Evolutionary conservation across 1,140 invertebrate genomes (phyloP), one percentile per base, ranked within the genome.

Genomic region (Halesus radiatus): DNA sequence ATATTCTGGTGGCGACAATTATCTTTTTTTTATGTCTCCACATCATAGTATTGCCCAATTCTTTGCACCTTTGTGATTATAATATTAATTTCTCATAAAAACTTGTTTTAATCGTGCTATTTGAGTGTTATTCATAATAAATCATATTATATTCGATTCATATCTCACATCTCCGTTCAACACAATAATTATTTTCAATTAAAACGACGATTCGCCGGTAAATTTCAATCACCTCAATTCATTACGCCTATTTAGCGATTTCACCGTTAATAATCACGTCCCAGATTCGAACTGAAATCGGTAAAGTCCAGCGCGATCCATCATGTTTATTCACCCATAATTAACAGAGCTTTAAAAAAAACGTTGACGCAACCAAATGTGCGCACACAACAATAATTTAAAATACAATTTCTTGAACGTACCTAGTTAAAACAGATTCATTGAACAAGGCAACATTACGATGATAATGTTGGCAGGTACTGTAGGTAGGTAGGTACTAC

Each of bases 221-320:
- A 72, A 26, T 16, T 72, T 72, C 68, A 72, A 72, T 72, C 50
- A 29, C 22, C 26, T 52, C 15, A 54, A 72, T 72, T 72, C 53
- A 72, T 72, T 52, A 50, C 50, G 50, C 20, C 10, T 72, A 72
- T 72, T 72, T 72, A 72, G 68, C 45, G 52, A 53, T 72, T 72
- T 72, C 18, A 22, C 45, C 18, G 68, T 72, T 26, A 72, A 72
- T 72, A 72, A 72, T 72, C 68, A 22, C 50, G 68, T 72, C 68
- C 68, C 68, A 72, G 50, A 72, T 72, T 53, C 50, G 10, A 53
- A 23, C 8, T 3, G 29, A 72, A 26, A 66, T 66, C 68, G 15
- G 45, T 52, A 53, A 54, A 53, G 37, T 50, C 22, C 32, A 7
- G 22, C 37, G 16, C 68, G 15, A 72, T 72, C 26, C 50, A 72